phyloP scores from a whole-genome alignment of 1,140 invertebrate species.

The Heliconius hewitsoni region DNA sequence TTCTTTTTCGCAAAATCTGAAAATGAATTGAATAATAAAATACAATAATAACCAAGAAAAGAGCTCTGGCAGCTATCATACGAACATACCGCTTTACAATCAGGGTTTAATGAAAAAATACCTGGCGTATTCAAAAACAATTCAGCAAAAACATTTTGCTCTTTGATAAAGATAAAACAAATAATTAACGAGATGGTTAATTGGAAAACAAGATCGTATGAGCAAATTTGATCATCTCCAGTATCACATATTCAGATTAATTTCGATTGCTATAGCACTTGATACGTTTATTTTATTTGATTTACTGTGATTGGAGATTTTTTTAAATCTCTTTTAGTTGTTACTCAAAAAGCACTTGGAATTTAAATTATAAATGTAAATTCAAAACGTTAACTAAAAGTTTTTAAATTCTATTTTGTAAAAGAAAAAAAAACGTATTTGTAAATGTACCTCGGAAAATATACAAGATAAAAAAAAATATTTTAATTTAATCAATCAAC shows the following conservation, averaged over 20 bases:
- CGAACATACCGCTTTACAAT: not conserved
- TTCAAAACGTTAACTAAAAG: too few species aligned
- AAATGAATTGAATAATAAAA: not conserved
- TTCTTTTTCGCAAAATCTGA: too few species aligned
- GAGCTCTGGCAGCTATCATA: not conserved
- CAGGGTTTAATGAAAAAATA: constrained; percentile 11
- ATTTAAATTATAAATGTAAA: too few species aligned
- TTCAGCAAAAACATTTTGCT: constrained; percentile 22
- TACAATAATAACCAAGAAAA: not conserved
- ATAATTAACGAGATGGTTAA: constrained; percentile 43
- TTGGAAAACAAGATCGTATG: constrained; percentile 36
- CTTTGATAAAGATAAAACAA: constrained; percentile 36
- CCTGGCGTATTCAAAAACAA: constrained; percentile 7
- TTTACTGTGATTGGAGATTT: not conserved
- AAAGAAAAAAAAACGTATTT: too few species aligned
- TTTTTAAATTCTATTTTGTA: too few species aligned
- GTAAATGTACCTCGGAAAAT: too few species aligned
- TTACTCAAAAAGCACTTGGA: too few species aligned
- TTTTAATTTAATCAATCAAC: too few species aligned
- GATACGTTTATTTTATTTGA: not conserved
- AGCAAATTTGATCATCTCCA: constrained; percentile 41
- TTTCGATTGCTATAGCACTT: not conserved
- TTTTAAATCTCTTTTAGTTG: not conserved
- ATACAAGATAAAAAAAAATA: too few species aligned
- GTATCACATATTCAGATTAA: constrained; percentile 40